Percentiles rank a stretch among this genome's conserved stretches.
These are phyloP conservation scores for Phragmatobia fuliginosa DNA, from an alignment of 2,888 invertebrate genomes.

Conservation along the genomic window DNA sequence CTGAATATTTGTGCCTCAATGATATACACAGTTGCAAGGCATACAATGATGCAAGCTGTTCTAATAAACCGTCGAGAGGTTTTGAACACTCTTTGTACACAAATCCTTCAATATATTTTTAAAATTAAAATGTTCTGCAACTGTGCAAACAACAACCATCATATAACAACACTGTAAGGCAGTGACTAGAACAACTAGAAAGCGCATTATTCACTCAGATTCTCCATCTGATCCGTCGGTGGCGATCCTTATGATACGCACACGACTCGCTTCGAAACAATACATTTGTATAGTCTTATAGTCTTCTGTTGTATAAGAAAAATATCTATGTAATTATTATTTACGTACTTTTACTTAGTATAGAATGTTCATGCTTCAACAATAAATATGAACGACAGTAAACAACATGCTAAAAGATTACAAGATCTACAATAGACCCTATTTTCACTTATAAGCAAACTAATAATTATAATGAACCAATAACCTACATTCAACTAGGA, in stretches of 20 bases:
- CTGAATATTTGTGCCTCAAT: conserved; percentile 18
- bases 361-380: conserved; percentile 36
- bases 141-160: conserved; percentile 33
- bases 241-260: conserved; percentile 31
- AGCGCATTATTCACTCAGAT: conserved; percentile 14
- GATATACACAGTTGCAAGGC: conserved; percentile 24
- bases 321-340: conserved; percentile 18
- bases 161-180: conserved; percentile 42
- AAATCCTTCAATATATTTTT: conserved; percentile 19
- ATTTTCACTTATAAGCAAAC: conserved; percentile 44
- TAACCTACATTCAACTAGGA: conserved; percentile 46
- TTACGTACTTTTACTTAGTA: conserved; percentile 14
- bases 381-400: conserved; percentile 37
- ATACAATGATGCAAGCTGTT: conserved; percentile 31
- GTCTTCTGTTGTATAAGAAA: conserved; percentile 19
- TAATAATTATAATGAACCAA: conserved; percentile 35
- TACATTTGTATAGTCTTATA: conserved; percentile 22
- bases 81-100: conserved; percentile 20
- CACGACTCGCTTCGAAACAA: conserved; percentile 17
- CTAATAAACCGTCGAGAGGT: conserved; percentile 32
- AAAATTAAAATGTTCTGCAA: conserved; percentile 18
- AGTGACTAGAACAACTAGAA: conserved; percentile 36
- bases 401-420: conserved; percentile 52
- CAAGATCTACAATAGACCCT: conserved; percentile 37
- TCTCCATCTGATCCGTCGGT: conserved; percentile 21